Evolutionary conservation across 2,888 invertebrate genomes (phyloP), one percentile per base, ranked within the genome.

Genomic region (Pseudolycoriella hygida): DNA sequence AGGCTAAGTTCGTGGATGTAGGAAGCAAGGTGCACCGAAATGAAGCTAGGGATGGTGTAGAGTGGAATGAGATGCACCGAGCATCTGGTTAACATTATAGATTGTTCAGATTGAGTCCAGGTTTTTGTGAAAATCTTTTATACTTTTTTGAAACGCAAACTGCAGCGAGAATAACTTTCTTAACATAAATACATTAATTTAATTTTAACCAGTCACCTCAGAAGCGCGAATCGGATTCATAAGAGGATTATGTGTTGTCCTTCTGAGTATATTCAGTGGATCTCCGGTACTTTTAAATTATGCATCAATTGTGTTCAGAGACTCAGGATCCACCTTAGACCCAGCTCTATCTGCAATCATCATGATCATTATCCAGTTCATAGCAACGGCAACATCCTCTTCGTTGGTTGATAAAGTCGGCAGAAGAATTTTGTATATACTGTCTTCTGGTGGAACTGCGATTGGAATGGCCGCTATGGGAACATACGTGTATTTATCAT

Each of bases 271-370:
- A 15, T 46, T 51, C 17, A 47, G 48, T 37, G 53, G 53, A 11
- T 43, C 48, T 30, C 50, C 49, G 30, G 48, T 46, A 17, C 45
- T 53, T 5, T 45, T 50, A 1, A 51, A 45, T 19, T 53, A 51
- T 34, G 49, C 49, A n/a, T 47, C 48, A 12, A 47, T 19, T 12
- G 47, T 53, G 17, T 53, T 51, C 20, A 30, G 47, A 44, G 17
- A 40, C 15, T 45, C 49, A 12, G 51, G 50, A 3, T 44, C 47
- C 6, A 20, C 42, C 14, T 20, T 53, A 4, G 47, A 49, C 40
- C 49, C 51, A 17, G 49, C 51, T 34, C 43, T 44, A 2, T 48
- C 50, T 17, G 42, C 51, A 3, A 50, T 51, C 11, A 46, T 53
- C 38, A 46, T 52, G 8, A 51, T 46, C 2, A 30, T 45, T 6